Evolutionary conservation across 2,888 invertebrate genomes (phyloP).

Genomic region (Lacanobia oleracea): DNA sequence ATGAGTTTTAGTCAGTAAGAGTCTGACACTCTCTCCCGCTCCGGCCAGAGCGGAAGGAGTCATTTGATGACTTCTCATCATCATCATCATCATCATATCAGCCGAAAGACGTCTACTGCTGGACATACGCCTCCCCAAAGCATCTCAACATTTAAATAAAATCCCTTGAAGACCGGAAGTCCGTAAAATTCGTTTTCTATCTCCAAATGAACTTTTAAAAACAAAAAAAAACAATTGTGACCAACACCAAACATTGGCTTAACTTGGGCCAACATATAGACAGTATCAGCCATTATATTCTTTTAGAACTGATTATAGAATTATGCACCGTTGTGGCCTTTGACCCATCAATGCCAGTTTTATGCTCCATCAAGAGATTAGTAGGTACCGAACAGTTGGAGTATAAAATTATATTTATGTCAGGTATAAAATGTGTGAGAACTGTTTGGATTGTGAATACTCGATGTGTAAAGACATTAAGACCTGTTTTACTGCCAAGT

Average conservation of each 20-base stretch:
- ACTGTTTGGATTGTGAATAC: slow-evolving; percentile 22
- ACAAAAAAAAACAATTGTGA: not conserved
- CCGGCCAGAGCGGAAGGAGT: too few species aligned
- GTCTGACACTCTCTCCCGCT: too few species aligned
- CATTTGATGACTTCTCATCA: too few species aligned
- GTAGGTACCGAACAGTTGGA: slow-evolving; percentile 23
- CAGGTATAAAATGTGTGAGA: slow-evolving; percentile 50
- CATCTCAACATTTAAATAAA: too few species aligned
- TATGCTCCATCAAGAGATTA: slow-evolving; percentile 54
- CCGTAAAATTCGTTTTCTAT: not conserved
- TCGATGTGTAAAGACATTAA: slow-evolving; percentile 1
- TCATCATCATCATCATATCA: too few species aligned
- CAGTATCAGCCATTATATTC: slow-evolving; percentile 36
- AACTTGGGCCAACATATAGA: slow-evolving; percentile 23
- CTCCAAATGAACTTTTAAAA: too few species aligned
- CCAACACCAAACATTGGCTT: slow-evolving; percentile 13
- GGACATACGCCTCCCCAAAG: too few species aligned
- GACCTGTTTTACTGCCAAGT: not conserved
- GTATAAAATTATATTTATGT: slow-evolving; percentile 52
- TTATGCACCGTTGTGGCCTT: slow-evolving; percentile 57
- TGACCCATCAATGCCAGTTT: slow-evolving; percentile 55
- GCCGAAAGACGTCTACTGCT: too few species aligned
- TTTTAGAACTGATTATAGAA: slow-evolving; percentile 53
- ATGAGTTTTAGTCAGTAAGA: too few species aligned
- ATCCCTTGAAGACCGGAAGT: too few species aligned